A percentile compares a stretch with the other conserved stretches of the same genome.
Conservation (phyloP, 2,797 vertebrate species). For the Neosilurus mollespiculum region DNA sequence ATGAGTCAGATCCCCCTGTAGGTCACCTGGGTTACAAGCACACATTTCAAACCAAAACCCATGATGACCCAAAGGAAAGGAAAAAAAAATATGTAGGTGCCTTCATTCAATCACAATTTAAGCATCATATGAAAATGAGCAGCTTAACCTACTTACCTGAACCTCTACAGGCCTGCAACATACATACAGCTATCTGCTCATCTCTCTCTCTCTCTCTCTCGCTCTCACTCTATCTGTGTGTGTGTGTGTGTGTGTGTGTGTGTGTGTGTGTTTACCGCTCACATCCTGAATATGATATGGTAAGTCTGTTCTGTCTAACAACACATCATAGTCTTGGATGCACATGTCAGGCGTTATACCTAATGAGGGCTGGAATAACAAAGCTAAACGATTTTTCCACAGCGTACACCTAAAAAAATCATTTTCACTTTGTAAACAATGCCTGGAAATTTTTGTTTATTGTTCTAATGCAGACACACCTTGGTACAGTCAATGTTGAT, state of each 20-base stretch:
- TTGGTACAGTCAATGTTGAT: not conserved
- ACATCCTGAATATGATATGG: not conserved
- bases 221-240: not conserved
- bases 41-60: constrained; percentile 6
- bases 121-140: not conserved
- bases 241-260: not conserved
- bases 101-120: not conserved
- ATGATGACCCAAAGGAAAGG: not conserved
- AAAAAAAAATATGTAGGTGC: not conserved
- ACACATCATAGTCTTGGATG: not conserved
- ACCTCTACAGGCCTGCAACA: constrained; percentile 2
- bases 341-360: not conserved
- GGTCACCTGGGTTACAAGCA: constrained; percentile 40
- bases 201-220: too few relatives aligned
- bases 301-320: not conserved
- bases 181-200: not conserved
- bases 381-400: not conserved
- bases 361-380: not conserved
- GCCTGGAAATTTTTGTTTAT: not conserved
- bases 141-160: not conserved
- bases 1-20: constrained; percentile 51
- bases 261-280: constrained; percentile 13
- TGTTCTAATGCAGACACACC: not conserved
- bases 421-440: not conserved
- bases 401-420: too few relatives aligned